These are phyloP conservation scores for Cynopterus sphinx DNA, from an alignment of 2,797 vertebrate species.

Conservation along the genomic window DNA sequence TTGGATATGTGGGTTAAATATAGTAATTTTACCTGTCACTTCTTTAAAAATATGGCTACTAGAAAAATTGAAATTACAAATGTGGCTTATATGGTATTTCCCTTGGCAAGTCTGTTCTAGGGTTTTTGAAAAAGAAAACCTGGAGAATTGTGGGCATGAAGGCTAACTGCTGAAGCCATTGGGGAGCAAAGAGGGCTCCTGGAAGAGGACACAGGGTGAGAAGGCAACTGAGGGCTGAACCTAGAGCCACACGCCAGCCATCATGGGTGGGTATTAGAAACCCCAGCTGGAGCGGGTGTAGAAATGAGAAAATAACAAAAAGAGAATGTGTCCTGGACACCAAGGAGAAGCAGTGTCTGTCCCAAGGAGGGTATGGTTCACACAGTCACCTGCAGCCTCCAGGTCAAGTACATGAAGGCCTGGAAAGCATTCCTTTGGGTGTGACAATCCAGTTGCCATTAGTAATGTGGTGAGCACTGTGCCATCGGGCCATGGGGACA, in stretches of 20 bases:
- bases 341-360: neutral
- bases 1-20: neutral
- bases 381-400: neutral
- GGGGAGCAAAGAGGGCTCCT: neutral
- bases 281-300: neutral
- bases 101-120: neutral
- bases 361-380: neutral
- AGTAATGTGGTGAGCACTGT: neutral
- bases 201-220: neutral
- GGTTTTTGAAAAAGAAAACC: neutral
- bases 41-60: neutral
- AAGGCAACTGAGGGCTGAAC: neutral
- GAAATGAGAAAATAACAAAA: neutral
- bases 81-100: neutral
- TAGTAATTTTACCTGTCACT: neutral
- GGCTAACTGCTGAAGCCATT: neutral
- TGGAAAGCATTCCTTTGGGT: neutral
- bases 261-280: neutral
- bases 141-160: neutral
- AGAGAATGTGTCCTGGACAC: neutral
- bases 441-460: neutral
- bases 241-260: neutral
- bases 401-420: neutral
- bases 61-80: neutral
- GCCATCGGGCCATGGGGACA: neutral